Conservation (phyloP, 2,113 vertebrate genomes). For the human region GRCh38 chr2:133294501-133295000, state of each 20-base stretch:
- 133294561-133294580: not conserved
- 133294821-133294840: conserved; percentile 5
- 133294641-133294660: not conserved
- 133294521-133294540: not conserved
- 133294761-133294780: not conserved
- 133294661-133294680: not conserved
- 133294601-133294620: not conserved
- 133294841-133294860: not conserved
- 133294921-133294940: not conserved
- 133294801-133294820: not conserved
- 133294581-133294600: not conserved
- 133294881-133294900: not conserved
- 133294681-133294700: conserved; percentile 1
- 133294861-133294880: not conserved
- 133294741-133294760: not conserved
- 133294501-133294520: not conserved
- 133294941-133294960: not conserved
- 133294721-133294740: conserved; percentile 3
- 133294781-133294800: not conserved
- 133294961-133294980: not conserved
- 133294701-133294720: not conserved
- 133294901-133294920: not conserved
- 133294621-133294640: not conserved
- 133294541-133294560: not conserved
- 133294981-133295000: not conserved